Evolutionary conservation across 2,888 invertebrate genomes (phyloP), one percentile per base, ranked within the genome.

Genomic region (Parnassius apollo): DNA sequence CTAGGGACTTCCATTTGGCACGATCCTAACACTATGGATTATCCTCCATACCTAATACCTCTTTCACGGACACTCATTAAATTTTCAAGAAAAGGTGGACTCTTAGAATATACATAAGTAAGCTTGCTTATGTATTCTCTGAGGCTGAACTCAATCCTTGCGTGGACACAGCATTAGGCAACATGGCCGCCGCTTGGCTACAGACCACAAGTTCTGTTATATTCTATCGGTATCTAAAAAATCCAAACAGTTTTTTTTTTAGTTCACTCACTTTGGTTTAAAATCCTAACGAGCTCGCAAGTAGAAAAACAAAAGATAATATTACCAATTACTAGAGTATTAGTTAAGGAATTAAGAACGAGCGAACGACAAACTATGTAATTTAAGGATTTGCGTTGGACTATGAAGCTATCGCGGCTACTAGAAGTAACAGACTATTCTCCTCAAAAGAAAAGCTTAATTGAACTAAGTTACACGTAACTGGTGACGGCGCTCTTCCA

Each of bases 401-500:
- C 3, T 46, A 9, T 10, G 46, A 12, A n/a, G n/a, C 10, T 3
- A 51, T 22, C 51, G 18, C 22, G 11, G 11, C 22, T 4, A 9
- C 51, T 22, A 22, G 10, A 22, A 51, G 11, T 22, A 51, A 51
- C 18, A 51, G 22, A 22, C 10, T 10, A 52, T 18, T 54, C 13
- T 54, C 65, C 63, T 65, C 48, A 62, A 61, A 65, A 62, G 52
- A 58, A 42, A 55, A 54, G 57, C 61, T 57, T 59, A 62, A 62
- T 65, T 62, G 59, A 49, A 53, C 50, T 44, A 42, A 61, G 63
- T 60, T 52, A 59, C 56, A 46, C 53, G 59, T 60, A 52, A 57
- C 61, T 42, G 52, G 42, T 53, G 69, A 65, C 65, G 65, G 63
- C 55, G 66, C 68, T 68, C 70, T 70, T 71, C 71, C 70, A 72